Evolutionary conservation across 2,888 invertebrate genomes (phyloP).

Genomic region (Seira sanloemensis): DNA sequence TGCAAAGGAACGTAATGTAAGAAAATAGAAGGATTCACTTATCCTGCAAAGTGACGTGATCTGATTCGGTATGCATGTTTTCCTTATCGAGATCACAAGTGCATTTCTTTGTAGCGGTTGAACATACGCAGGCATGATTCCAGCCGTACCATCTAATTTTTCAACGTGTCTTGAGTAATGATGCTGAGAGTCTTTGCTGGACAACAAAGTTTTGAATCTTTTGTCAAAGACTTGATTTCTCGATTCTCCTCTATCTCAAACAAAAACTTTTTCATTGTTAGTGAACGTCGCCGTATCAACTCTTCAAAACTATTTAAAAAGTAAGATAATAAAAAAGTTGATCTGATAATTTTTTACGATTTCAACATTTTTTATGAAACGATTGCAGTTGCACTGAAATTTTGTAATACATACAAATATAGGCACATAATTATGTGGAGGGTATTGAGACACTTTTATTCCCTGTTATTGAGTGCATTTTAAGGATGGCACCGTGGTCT

Average conservation of each 20-base stretch:
- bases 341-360: constrained; percentile 46
- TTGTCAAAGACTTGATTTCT: neutral
- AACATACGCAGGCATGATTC: neutral
- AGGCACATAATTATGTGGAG: neutral
- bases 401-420: neutral
- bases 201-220: neutral
- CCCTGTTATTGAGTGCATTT: neutral
- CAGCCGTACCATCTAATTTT: neutral
- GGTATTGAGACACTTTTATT: too few species aligned
- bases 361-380: constrained; percentile 24
- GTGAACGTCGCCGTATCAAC: neutral
- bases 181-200: neutral
- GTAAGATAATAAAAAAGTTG: constrained; percentile 22
- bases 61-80: neutral
- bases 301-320: constrained; percentile 6
- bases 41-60: too few species aligned
- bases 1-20: too few species aligned
- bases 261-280: constrained; percentile 8
- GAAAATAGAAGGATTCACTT: too few species aligned
- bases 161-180: neutral
- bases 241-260: neutral
- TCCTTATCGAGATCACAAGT: neutral
- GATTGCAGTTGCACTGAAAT: neutral
- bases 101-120: neutral
- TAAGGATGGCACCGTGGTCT: neutral